Evolutionary conservation across 2,113 vertebrate genomes (phyloP), one percentile per base, ranked within the genome.

Genomic region (Blennius ocellaris): DNA sequence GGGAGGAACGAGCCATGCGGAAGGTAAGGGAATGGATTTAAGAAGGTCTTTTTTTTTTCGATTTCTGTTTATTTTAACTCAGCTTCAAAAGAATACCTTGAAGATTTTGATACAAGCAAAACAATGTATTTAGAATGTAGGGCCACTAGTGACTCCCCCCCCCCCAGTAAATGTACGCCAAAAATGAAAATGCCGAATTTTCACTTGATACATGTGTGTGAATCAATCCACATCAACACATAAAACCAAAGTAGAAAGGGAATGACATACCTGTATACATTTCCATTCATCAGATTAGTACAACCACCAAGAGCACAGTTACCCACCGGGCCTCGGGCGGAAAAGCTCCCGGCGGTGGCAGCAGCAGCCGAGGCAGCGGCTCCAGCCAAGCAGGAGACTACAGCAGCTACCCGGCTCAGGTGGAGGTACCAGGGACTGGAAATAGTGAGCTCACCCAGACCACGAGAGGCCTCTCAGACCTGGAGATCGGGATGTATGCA

Each of bases 401-500:
- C 71, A 95, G 93, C 3, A 95, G 93, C 87, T 92, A 94, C 84
- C 97, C 97, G 5, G 60, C 90, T 0, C 96, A 94, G 17, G 96
- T 96, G 54, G 95, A 95, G 82, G 79, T 94, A 1, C 95, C 95
- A 0, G 96, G 90, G 10, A 85, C 54, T 1, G 91, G 88, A 1
- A 94, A 96, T 6, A 92, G 93, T 0, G 96, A 99, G 82, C 93
- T 98, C 12, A 95, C 94, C 0, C 91, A 96, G 86, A 92, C 92
- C 72, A 86, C 95, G 0, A 92, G 96, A 57, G 97, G 96, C 1
- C 87, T 99, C 37, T 97, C 95, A 0, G 98, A 99, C 87, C 74
- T 99, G 81, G 98, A 99, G 94, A 99, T 99, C 0, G 96, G 97
- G 78, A 99, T 99, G 97, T 99, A 98, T 0, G 96, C 98, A 0